phyloP scores from a whole-genome alignment of 2,888 invertebrate genomes.

The Andrena bucephala region DNA sequence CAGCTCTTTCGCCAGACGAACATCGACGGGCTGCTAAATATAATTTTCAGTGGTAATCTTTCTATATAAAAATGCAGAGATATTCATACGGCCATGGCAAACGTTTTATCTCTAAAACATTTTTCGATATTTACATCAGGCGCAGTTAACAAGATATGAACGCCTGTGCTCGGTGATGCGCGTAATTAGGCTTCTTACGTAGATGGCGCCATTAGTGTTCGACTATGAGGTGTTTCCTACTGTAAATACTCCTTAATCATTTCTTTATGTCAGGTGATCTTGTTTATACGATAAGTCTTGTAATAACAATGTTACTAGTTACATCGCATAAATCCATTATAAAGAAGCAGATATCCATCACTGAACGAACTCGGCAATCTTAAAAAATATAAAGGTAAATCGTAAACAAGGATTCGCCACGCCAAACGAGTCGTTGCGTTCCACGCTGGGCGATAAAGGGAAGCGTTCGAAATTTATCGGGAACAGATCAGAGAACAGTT shows the following conservation, averaged over 20 bases:
- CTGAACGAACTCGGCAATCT: too few relatives aligned
- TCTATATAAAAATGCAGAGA: background rate
- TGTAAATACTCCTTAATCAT: too few relatives aligned
- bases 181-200: background rate
- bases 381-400: too few relatives aligned
- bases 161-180: background rate
- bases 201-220: conserved; percentile 7
- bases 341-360: too few relatives aligned
- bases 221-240: too few relatives aligned
- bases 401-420: too few relatives aligned
- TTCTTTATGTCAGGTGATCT: too few relatives aligned
- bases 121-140: background rate
- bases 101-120: background rate
- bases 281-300: too few relatives aligned
- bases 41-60: background rate
- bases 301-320: too few relatives aligned
- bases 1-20: background rate
- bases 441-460: background rate
- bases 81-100: background rate
- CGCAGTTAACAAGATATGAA: background rate
- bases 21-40: background rate
- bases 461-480: background rate
- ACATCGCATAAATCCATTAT: too few relatives aligned
- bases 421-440: background rate
- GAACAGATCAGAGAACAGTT: background rate